Conservation (phyloP, 1,140 invertebrate genomes). For the Bombus pyrosoma region DNA sequence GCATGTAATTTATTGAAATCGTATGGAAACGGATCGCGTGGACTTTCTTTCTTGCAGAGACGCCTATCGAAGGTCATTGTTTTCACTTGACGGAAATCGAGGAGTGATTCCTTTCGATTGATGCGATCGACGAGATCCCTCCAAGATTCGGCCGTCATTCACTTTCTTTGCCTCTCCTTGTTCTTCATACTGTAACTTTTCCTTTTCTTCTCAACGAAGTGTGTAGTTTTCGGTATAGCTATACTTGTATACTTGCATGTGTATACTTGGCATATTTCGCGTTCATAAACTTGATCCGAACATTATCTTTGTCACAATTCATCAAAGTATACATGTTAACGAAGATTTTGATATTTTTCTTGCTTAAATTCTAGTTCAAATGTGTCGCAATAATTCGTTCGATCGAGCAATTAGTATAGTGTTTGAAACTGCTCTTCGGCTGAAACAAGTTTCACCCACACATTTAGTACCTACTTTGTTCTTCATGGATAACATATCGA, state of each 20-base stretch:
- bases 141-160: constrained; percentile 6
- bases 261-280: not conserved
- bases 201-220: not conserved
- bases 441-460: constrained; percentile 17
- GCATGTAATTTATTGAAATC: constrained; percentile 67
- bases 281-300: not conserved
- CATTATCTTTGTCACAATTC: not conserved
- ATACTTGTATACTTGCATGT: not conserved
- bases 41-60: constrained; percentile 60
- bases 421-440: not conserved
- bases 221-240: not conserved
- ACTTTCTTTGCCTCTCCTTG: constrained; percentile 28
- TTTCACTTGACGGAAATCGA: constrained; percentile 54
- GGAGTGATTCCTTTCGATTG: constrained; percentile 23
- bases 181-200: not conserved
- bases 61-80: constrained; percentile 65
- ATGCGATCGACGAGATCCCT: constrained; percentile 26
- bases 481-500: not conserved
- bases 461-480: constrained; percentile 4
- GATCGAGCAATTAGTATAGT: not conserved
- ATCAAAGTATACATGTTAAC: not conserved
- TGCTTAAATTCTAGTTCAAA: not conserved
- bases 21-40: constrained; percentile 60
- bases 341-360: not conserved
- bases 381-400: too few species aligned